Evolutionary conservation across 2,888 invertebrate species (phyloP), one percentile per base, ranked within the genome.

Genomic region (Sialis lutaria): DNA sequence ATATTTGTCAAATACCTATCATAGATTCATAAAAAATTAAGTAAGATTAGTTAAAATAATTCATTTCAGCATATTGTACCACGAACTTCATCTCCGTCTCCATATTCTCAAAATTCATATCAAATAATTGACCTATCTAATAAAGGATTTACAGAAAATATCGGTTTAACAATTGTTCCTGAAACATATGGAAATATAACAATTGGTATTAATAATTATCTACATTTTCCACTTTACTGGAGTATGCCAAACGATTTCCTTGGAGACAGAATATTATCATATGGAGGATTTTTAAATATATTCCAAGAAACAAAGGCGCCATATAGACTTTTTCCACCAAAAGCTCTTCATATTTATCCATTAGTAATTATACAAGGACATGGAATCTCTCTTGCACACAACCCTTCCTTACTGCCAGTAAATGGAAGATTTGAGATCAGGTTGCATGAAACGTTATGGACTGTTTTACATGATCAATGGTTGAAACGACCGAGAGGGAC

Each of bases 241-340:
- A 77, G 76, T 55, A 67, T 97, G 10, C 88, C 91, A 1, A 69
- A 74, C 7, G 72, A 77, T 46, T 89, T 93, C 63, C 74, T 84
- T 9, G 91, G 90, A 0, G 97, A 97, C 65, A 70, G 83, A 62
- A 81, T 89, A 10, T 74, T 84, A 51, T 91, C 93, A 22, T 97
- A 97, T 64, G 92, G 91, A 31, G 96, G 96, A 5, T 78, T 78
- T 52, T 67, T 97, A 43, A 73, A 82, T 52, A 93, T 93, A 61
- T 72, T 74, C 1, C 75, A 84, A 0, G 74, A 82, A 46, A 79
- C 81, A 51, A 70, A 74, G 0, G 70, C 72, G 34, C 68, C 62
- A 22, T 62, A 67, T 46, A 65, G 67, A 9, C 49, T 49, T n/a
- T 42, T 48, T 34, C 39, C 44, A 8, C 63, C 69, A 1, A 64